A percentile compares a stretch with the other conserved stretches of the same genome.
Conservation (phyloP, 1,140 invertebrate genomes). For the Colletes gigas region DNA sequence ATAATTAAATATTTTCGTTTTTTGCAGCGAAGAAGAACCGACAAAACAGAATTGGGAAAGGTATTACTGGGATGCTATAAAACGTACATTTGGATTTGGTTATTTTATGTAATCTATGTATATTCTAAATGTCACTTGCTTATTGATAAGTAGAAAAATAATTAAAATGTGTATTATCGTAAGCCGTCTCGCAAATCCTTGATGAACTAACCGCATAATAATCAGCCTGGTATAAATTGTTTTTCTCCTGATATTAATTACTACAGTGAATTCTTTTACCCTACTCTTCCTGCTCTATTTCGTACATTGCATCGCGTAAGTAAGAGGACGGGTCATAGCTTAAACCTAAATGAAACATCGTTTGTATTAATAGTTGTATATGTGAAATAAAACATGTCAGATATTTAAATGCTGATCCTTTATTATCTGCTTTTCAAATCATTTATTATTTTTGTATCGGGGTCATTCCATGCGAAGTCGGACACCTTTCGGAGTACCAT, state of each 20-base stretch:
- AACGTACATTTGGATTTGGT: constrained; percentile 95
- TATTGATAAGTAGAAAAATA: constrained; percentile 69
- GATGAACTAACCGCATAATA: constrained; percentile 21
- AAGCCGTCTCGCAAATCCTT: constrained; percentile 19
- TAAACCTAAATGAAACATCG: constrained; percentile 16
- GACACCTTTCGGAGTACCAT: no score
- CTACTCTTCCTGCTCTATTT: neutral
- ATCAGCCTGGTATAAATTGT: constrained; percentile 20
- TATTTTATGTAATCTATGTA: constrained; percentile 85
- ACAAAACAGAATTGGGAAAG: constrained; percentile 94
- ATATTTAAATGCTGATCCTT: neutral
- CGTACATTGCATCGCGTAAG: constrained; percentile 13
- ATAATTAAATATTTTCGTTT: neutral
- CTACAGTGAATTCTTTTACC: constrained; percentile 1
- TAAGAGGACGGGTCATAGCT: neutral
- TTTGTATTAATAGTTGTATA: constrained; percentile 41
- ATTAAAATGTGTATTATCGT: constrained; percentile 31
- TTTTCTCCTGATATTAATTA: constrained; percentile 10
- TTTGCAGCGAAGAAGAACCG: constrained; percentile 87
- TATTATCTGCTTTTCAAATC: no score
- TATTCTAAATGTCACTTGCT: constrained; percentile 63
- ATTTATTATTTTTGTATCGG: no score
- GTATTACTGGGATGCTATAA: constrained; percentile 97
- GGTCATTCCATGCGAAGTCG: no score
- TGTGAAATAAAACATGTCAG: constrained; percentile 43